Evolutionary conservation across 2,888 invertebrate genomes (phyloP).

Genomic region (Phengaris alcon): DNA sequence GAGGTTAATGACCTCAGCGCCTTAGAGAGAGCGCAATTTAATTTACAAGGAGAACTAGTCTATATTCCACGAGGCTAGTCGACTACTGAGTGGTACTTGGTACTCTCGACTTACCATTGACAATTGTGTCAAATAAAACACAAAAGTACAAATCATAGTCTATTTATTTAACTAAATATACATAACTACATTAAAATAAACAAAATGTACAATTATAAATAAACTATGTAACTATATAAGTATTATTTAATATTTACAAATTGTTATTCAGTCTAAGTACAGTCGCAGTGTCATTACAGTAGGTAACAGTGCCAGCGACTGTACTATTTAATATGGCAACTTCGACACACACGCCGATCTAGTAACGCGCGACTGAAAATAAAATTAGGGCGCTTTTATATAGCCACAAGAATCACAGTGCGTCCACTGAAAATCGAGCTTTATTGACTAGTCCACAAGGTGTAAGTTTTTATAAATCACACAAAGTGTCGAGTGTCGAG

Average conservation of each 20-base stretch:
- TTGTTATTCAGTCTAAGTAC: slow-evolving; percentile 12
- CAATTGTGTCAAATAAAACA: neutral
- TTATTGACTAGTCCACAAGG: too few relatives aligned
- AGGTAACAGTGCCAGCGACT: neutral
- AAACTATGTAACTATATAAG: neutral
- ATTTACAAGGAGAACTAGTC: too few relatives aligned
- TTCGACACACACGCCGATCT: neutral
- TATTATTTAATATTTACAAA: slow-evolving; percentile 7
- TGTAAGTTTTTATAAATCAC: too few relatives aligned
- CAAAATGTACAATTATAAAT: slow-evolving; percentile 21
- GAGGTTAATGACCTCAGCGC: too few relatives aligned
- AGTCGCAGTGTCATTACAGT: neutral
- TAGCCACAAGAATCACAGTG: too few relatives aligned
- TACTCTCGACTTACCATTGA: too few relatives aligned
- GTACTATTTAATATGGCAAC: neutral
- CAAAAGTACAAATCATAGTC: neutral
- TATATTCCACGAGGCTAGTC: too few relatives aligned
- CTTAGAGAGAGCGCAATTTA: too few relatives aligned
- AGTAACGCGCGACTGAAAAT: neutral
- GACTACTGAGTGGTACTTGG: too few relatives aligned
- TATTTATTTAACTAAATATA: neutral
- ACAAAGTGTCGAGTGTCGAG: too few relatives aligned
- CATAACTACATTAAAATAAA: slow-evolving; percentile 8
- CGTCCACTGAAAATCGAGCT: too few relatives aligned
- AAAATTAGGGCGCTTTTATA: too few relatives aligned